phyloP scores from a whole-genome alignment of 2,888 invertebrate species.

The Luperina nickerlii region DNA sequence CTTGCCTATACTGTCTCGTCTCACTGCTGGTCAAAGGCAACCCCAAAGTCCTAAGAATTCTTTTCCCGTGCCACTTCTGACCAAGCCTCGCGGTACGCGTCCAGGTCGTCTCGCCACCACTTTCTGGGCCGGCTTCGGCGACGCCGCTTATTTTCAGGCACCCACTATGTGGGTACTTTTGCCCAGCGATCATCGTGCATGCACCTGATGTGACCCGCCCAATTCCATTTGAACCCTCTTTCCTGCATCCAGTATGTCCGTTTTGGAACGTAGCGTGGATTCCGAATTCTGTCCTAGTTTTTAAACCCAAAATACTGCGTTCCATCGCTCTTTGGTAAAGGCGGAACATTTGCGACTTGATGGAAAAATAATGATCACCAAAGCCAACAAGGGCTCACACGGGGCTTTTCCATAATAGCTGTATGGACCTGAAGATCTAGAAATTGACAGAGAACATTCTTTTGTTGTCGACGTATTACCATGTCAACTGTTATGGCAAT shows the following conservation, averaged over 20 bases:
- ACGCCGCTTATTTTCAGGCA: not conserved
- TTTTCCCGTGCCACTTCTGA: not conserved
- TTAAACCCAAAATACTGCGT: not conserved
- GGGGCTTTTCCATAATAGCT: not conserved
- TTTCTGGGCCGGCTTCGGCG: not conserved
- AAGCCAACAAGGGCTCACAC: no score
- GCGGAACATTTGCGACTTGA: not conserved
- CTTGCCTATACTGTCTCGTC: not conserved
- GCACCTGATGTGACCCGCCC: not conserved
- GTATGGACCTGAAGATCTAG: not conserved
- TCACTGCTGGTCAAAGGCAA: not conserved
- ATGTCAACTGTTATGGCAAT: constrained; percentile 9
- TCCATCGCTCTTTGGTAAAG: not conserved
- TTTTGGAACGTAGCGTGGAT: not conserved
- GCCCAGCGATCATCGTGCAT: not conserved
- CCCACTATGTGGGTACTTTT: not conserved
- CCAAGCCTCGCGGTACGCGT: not conserved
- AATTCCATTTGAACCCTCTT: not conserved
- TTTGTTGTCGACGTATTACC: not conserved
- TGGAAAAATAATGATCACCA: not conserved
- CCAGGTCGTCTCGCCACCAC: not conserved
- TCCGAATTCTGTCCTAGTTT: not conserved
- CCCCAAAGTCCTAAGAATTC: not conserved
- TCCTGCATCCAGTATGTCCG: not conserved
- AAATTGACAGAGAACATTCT: constrained; percentile 12